phyloP scores from a whole-genome alignment of 2,888 invertebrate species.

The Apocheima hispidaria region DNA sequence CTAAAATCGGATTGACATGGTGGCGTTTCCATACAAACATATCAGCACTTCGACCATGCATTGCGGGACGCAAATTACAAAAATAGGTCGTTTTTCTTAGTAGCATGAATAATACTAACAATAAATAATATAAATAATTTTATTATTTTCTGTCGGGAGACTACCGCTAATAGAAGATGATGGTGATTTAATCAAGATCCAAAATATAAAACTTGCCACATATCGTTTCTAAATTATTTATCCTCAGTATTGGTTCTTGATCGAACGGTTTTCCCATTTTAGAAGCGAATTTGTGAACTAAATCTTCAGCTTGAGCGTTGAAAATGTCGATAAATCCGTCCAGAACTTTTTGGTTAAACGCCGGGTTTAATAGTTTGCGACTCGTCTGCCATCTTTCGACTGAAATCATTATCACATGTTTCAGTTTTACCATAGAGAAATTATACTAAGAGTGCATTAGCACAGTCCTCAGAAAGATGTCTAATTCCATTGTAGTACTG shows the following conservation, averaged over 20 bases:
- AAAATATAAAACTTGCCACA: background rate
- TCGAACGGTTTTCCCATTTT: background rate
- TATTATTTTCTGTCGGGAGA: too few relatives aligned
- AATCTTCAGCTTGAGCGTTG: background rate
- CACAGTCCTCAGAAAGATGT: too few relatives aligned
- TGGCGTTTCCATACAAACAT: too few relatives aligned
- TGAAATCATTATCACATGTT: background rate
- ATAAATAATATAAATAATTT: too few relatives aligned
- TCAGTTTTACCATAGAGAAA: too few relatives aligned
- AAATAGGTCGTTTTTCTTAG: too few relatives aligned
- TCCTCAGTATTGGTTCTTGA: background rate
- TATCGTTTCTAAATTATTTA: background rate
- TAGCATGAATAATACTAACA: too few relatives aligned
- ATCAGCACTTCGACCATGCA: too few relatives aligned
- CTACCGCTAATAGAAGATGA: too few relatives aligned
- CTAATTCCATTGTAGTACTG: background rate
- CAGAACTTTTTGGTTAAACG: background rate
- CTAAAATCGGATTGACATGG: too few relatives aligned
- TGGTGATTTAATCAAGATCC: background rate
- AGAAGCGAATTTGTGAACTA: background rate
- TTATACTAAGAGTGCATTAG: too few relatives aligned
- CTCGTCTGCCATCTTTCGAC: background rate
- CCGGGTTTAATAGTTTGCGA: background rate
- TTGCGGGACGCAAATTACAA: too few relatives aligned
- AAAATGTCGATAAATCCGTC: slow-evolving; percentile 1